phyloP scores from a whole-genome alignment of 2,113 vertebrate species.

The Phrynosoma blainvillii region DNA sequence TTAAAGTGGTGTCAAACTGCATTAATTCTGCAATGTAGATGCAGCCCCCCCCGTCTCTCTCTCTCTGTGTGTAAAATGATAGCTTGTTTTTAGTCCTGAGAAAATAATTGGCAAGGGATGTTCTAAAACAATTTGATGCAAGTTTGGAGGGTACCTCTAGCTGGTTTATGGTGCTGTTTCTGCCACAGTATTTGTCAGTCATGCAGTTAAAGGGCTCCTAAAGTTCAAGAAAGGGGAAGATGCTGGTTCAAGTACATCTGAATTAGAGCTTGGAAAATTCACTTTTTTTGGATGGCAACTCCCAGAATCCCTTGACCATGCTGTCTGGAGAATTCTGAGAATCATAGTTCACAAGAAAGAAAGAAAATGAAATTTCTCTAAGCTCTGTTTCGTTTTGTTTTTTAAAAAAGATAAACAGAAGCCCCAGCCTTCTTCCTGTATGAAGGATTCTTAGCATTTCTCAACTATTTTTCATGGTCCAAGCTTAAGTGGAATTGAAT shows the following conservation, averaged over 20 bases:
- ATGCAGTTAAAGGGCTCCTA: background rate
- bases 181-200: background rate
- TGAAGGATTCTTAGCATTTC: background rate
- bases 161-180: background rate
- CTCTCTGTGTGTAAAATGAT: background rate
- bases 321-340: no score
- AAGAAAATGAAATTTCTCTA: no score
- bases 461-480: slow-evolving; percentile 34
- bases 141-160: background rate
- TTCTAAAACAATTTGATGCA: background rate
- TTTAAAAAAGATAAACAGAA: background rate
- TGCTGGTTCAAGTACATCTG: slow-evolving; percentile 30
- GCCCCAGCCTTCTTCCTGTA: background rate
- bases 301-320: no score
- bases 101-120: background rate
- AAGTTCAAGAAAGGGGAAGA: background rate
- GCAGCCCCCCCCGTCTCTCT: no score
- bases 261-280: background rate
- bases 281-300: no score
- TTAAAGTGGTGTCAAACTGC: no score
- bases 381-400: no score
- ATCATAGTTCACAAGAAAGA: no score
- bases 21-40: no score
- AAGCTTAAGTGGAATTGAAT: slow-evolving; percentile 40
- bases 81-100: background rate